Conservation (phyloP, 2,888 invertebrate genomes). For the Artemia sp. region DNA sequence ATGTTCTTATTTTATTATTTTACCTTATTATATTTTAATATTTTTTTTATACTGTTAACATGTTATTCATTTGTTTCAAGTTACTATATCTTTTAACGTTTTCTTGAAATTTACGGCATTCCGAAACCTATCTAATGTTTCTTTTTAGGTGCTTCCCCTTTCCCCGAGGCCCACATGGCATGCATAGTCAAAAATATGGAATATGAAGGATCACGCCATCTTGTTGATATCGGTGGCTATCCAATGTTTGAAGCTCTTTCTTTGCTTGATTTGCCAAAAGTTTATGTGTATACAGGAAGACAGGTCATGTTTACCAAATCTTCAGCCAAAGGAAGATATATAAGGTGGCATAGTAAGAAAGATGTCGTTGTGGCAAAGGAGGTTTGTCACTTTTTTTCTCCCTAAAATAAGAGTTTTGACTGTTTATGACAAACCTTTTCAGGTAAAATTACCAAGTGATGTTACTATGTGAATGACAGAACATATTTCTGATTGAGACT, state of each 20-base stretch:
- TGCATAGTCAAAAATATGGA: conserved; percentile 8
- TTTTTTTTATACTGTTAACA: too few relatives aligned
- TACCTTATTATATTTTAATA: too few relatives aligned
- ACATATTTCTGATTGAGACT: too few relatives aligned
- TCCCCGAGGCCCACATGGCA: conserved; percentile 18
- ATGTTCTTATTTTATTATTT: too few relatives aligned
- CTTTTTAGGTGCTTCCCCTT: neutral
- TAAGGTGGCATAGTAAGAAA: neutral
- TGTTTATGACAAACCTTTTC: too few relatives aligned
- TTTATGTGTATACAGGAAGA: neutral
- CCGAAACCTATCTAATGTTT: neutral
- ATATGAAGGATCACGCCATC: conserved; percentile 4
- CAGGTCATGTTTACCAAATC: conserved; percentile 7
- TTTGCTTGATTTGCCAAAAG: conserved; percentile 13
- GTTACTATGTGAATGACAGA: too few relatives aligned
- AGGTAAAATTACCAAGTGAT: too few relatives aligned
- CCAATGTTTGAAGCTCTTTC: conserved; percentile 18
- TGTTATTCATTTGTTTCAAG: too few relatives aligned
- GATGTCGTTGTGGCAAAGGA: neutral
- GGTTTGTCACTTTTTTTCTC: neutral
- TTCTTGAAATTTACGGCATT: too few relatives aligned
- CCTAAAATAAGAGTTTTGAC: too few relatives aligned
- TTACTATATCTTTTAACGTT: too few relatives aligned
- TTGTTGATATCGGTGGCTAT: conserved; percentile 18
- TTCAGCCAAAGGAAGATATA: neutral